phyloP scores from a whole-genome alignment of 2,113 vertebrate genomes.

The Actenoides hombroni region DNA sequence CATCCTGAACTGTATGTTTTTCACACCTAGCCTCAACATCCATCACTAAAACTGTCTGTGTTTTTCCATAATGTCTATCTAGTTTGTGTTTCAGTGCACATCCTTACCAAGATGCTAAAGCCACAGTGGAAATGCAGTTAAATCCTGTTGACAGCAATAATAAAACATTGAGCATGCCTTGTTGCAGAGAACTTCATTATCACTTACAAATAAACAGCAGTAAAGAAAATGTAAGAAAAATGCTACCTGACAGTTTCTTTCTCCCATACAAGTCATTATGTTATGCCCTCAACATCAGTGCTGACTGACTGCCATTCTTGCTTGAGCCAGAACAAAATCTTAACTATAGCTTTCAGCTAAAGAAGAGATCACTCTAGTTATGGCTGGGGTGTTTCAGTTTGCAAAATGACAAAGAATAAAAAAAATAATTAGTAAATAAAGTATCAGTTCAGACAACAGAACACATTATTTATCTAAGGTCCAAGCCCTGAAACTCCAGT shows the following conservation, averaged over 20 bases:
- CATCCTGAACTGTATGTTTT: background rate
- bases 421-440: background rate
- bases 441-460: constrained; percentile 15
- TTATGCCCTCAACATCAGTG: background rate
- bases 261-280: background rate
- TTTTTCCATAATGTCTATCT: background rate
- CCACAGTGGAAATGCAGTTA: constrained; percentile 65
- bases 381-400: constrained; percentile 39
- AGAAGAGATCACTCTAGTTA: constrained; percentile 39
- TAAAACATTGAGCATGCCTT: constrained; percentile 58
- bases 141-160: constrained; percentile 46
- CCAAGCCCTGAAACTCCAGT: constrained; percentile 39
- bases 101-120: constrained; percentile 38
- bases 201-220: constrained; percentile 34
- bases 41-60: background rate
- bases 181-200: constrained; percentile 48
- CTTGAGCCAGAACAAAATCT: background rate
- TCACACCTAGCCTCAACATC: background rate
- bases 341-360: constrained; percentile 2
- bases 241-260: background rate
- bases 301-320: background rate
- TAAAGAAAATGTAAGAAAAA: background rate
- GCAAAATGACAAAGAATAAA: constrained; percentile 15
- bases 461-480: background rate
- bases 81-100: constrained; percentile 62